phyloP scores from a whole-genome alignment of 2,888 invertebrate genomes.

The Caenorhabditis virilis region DNA sequence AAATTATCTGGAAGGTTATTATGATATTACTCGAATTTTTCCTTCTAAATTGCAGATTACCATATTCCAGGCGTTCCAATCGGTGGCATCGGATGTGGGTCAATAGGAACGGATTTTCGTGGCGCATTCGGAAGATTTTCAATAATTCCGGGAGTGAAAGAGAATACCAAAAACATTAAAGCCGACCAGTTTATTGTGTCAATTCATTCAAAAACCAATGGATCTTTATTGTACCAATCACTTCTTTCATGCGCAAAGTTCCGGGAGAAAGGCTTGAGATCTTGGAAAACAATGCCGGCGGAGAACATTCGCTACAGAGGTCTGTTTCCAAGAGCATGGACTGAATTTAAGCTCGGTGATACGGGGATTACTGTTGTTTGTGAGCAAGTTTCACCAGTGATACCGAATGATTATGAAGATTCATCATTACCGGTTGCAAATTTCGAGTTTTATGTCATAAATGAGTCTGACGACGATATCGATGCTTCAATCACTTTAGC shows the following conservation, averaged over 20 bases:
- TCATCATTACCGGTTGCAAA: slow-evolving; percentile 84
- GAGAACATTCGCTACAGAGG: slow-evolving; percentile 72
- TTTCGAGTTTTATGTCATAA: slow-evolving; percentile 84
- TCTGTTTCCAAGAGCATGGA: slow-evolving; percentile 89
- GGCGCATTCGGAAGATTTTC: slow-evolving; percentile 86
- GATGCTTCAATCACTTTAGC: slow-evolving; percentile 84
- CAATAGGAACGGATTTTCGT: slow-evolving; percentile 86
- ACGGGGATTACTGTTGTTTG: slow-evolving; percentile 81
- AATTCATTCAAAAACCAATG: slow-evolving; percentile 32
- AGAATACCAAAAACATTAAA: slow-evolving; percentile 76
- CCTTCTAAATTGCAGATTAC: background rate
- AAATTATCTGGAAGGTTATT: background rate
- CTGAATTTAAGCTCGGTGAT: slow-evolving; percentile 82
- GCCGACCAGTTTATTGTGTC: slow-evolving; percentile 51
- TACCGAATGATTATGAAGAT: slow-evolving; percentile 90
- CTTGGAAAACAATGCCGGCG: slow-evolving; percentile 19
- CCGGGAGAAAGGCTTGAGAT: slow-evolving; percentile 13
- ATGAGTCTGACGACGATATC: slow-evolving; percentile 72
- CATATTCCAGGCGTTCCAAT: slow-evolving; percentile 49
- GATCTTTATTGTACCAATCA: slow-evolving; percentile 34
- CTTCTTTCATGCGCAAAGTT: slow-evolving; percentile 42
- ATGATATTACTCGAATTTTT: background rate
- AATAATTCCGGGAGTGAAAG: slow-evolving; percentile 85
- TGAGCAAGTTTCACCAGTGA: slow-evolving; percentile 87
- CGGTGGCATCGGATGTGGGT: slow-evolving; percentile 75